Conservation (phyloP, 2,113 vertebrate species). For the Sceloporus tristichus region DNA sequence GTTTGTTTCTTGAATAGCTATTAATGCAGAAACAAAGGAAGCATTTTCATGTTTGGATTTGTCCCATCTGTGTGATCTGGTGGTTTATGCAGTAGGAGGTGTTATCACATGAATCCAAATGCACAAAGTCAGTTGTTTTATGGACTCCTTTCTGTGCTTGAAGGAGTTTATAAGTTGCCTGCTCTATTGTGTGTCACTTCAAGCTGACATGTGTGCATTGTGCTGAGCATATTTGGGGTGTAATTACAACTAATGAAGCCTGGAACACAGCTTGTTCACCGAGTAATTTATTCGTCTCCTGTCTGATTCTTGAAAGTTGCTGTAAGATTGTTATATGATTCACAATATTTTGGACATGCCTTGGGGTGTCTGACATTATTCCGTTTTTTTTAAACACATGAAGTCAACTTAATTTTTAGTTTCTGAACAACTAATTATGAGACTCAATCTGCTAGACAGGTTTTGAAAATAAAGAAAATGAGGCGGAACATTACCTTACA, state of each 20-base stretch:
- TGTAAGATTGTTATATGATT: slow-evolving; percentile 72
- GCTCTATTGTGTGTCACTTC: slow-evolving; percentile 89
- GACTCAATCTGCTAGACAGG: slow-evolving; percentile 45
- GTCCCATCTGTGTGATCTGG: slow-evolving; percentile 98
- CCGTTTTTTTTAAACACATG: slow-evolving; percentile 49
- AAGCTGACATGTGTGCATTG: slow-evolving; percentile 94
- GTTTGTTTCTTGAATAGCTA: slow-evolving; percentile 92
- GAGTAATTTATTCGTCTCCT: slow-evolving; percentile 86
- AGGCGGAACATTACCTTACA: slow-evolving; percentile 1
- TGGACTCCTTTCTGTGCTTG: slow-evolving; percentile 91
- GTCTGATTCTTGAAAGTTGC: slow-evolving; percentile 75
- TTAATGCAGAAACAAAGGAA: slow-evolving; percentile 90
- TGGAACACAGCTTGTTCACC: slow-evolving; percentile 85
- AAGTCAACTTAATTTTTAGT: slow-evolving; percentile 59
- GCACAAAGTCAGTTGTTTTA: slow-evolving; percentile 92
- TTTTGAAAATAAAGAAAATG: slow-evolving; percentile 42
- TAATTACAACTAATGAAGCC: slow-evolving; percentile 98
- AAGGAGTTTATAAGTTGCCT: slow-evolving; percentile 96
- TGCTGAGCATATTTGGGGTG: slow-evolving; percentile 92
- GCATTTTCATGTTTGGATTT: slow-evolving; percentile 88
- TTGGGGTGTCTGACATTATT: slow-evolving; percentile 59
- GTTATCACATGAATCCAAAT: slow-evolving; percentile 89
- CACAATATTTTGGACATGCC: slow-evolving; percentile 61
- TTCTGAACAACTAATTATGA: slow-evolving; percentile 59
- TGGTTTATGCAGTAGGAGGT: slow-evolving; percentile 91